These are phyloP conservation scores for Balanococcus diminutus DNA, from an alignment of 2,888 invertebrate genomes.

Conservation along the genomic window DNA sequence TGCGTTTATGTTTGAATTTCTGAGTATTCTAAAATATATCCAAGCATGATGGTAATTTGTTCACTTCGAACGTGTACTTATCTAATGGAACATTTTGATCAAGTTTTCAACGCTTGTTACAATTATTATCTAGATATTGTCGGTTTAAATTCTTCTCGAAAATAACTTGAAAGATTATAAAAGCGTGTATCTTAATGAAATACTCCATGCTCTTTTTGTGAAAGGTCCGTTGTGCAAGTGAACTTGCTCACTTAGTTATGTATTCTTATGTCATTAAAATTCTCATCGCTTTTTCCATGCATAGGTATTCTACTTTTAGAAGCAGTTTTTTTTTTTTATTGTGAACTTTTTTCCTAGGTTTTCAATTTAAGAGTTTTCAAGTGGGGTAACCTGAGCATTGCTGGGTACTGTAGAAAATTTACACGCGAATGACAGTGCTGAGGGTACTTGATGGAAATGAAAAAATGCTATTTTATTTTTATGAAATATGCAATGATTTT, in stretches of 20 bases:
- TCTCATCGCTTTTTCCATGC: not conserved
- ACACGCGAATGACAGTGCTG: not conserved
- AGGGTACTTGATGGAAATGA: not conserved
- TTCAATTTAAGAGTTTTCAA: not conserved
- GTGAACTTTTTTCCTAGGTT: not conserved
- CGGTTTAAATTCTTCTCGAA: not conserved
- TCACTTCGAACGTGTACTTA: not conserved
- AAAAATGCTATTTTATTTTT: not conserved
- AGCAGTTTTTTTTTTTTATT: not conserved
- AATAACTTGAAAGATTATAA: not conserved
- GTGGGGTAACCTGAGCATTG: not conserved
- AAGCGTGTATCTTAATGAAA: not conserved
- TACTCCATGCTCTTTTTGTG: not conserved
- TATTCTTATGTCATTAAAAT: not conserved
- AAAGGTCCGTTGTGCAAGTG: not conserved
- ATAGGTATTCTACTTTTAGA: not conserved
- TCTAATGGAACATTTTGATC: not conserved
- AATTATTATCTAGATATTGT: not conserved
- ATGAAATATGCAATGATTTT: not conserved
- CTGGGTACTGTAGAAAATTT: not conserved
- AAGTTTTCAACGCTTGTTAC: not conserved
- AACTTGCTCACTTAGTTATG: not conserved
- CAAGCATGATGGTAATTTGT: not conserved
- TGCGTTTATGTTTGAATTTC: not conserved
- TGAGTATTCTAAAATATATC: not conserved